phyloP scores from a whole-genome alignment of 2,113 vertebrate genomes.

The Takifugu flavidus region DNA sequence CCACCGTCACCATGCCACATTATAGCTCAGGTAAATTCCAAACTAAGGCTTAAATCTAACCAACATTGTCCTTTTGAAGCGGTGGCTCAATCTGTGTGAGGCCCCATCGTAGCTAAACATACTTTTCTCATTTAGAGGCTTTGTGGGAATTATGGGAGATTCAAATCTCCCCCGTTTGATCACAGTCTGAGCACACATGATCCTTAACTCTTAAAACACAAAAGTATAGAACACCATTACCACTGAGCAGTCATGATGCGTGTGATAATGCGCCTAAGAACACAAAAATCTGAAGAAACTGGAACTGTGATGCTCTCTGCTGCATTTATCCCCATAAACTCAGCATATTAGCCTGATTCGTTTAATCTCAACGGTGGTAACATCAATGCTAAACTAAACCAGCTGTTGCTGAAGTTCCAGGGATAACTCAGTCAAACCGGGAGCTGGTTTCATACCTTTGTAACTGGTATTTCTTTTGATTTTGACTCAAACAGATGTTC shows the following conservation, averaged over 20 bases:
- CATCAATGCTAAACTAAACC: too few species aligned
- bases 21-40: not conserved
- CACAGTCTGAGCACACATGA: constrained; percentile 12
- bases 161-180: constrained; percentile 16
- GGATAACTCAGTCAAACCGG: not conserved
- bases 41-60: not conserved
- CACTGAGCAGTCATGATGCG: not conserved
- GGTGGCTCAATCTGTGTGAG: constrained; percentile 22
- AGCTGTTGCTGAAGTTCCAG: too few species aligned
- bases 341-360: too few species aligned
- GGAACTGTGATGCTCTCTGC: not conserved
- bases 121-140: constrained; percentile 37
- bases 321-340: too few species aligned
- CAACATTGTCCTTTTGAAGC: constrained; percentile 5
- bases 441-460: constrained; percentile 80
- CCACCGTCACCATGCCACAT: constrained; percentile 11
- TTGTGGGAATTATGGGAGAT: constrained; percentile 27
- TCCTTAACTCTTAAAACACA: not conserved
- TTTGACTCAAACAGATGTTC: constrained; percentile 96
- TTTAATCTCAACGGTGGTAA: too few species aligned
- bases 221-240: constrained; percentile 1
- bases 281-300: not conserved
- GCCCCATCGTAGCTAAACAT: constrained; percentile 5
- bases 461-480: constrained; percentile 92
- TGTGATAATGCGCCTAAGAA: not conserved